Percentiles rank a stretch among this genome's conserved stretches.
Conservation (phyloP, 2,113 vertebrate genomes). For the Anser cygnoides region DNA sequence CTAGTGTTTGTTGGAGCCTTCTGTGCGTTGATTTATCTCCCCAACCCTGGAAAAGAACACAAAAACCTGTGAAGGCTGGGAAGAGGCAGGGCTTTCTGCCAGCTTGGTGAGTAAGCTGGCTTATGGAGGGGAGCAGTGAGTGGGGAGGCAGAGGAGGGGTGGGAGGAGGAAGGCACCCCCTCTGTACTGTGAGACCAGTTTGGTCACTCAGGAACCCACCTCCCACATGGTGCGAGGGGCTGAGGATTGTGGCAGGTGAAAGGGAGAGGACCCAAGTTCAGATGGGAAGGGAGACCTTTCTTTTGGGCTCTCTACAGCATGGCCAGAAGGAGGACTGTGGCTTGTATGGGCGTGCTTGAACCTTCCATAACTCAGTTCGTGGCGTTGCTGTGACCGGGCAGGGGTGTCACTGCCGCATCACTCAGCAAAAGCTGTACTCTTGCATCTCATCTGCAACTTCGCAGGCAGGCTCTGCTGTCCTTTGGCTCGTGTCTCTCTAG, state of each 20-base stretch:
- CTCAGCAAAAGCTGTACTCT: not conserved
- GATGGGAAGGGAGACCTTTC: not conserved
- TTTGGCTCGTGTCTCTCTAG: not conserved
- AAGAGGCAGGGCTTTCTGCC: not conserved
- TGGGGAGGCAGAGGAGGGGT: not conserved
- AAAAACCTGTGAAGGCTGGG: not conserved
- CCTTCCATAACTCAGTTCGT: accelerated
- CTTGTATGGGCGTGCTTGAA: accelerated
- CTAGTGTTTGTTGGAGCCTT: not conserved
- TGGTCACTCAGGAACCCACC: not conserved
- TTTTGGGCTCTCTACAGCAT: not conserved
- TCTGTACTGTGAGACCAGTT: not conserved
- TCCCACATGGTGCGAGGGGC: not conserved
- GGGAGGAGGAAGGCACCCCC: not conserved
- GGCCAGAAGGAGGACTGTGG: not conserved
- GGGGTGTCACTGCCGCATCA: accelerated
- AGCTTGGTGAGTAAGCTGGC: not conserved
- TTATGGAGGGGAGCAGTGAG: not conserved
- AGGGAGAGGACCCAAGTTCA: not conserved
- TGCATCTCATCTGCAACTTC: not conserved
- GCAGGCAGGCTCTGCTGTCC: not conserved
- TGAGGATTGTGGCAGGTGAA: not conserved
- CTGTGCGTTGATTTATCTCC: not conserved
- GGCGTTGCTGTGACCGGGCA: not conserved
- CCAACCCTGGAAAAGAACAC: not conserved